phyloP scores from a whole-genome alignment of 2,888 invertebrate species.

The Oligia strigilis region DNA sequence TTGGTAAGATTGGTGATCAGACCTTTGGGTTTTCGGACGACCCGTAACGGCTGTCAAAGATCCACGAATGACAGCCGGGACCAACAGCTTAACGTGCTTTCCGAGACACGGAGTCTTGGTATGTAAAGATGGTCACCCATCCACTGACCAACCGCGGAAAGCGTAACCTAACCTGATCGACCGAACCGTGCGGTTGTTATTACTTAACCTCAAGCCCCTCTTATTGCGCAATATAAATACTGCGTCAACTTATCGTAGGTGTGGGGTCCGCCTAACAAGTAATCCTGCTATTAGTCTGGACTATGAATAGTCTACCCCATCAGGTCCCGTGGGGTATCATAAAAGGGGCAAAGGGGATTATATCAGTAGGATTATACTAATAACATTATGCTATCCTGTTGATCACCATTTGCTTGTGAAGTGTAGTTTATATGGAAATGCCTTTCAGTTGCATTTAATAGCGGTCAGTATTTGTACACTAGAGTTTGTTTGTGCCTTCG shows the following conservation, averaged over 20 bases:
- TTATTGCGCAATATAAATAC: background rate
- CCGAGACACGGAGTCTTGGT: no score
- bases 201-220: no score
- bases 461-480: background rate
- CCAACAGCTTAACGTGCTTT: no score
- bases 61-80: no score
- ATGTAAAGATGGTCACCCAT: no score
- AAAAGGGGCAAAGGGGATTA: constrained; percentile 36
- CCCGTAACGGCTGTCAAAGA: no score
- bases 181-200: no score
- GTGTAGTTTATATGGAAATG: constrained; percentile 18
- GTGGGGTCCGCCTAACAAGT: background rate
- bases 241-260: background rate
- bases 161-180: no score
- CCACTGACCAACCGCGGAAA: no score
- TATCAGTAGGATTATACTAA: constrained; percentile 41
- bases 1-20: no score
- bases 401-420: constrained; percentile 14
- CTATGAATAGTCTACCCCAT: constrained; percentile 37
- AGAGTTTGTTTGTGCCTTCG: background rate
- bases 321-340: constrained; percentile 22
- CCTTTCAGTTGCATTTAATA: constrained; percentile 7
- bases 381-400: constrained; percentile 34
- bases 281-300: constrained; percentile 35
- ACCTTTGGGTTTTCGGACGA: no score